These are phyloP conservation scores for Aspidiotus destructor DNA, from an alignment of 2,888 invertebrate genomes.

Conservation along the genomic window DNA sequence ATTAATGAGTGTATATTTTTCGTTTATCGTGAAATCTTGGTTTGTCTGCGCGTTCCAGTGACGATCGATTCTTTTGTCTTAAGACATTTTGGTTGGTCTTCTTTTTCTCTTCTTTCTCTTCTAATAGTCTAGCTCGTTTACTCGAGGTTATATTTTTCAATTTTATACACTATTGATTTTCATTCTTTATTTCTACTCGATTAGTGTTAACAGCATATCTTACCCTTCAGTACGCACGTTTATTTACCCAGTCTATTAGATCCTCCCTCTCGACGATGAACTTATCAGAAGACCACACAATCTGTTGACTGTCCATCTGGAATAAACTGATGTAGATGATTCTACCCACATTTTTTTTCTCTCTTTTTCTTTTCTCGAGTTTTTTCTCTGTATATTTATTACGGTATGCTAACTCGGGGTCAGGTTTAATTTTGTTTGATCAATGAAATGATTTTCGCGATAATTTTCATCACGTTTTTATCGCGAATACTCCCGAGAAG, in stretches of 20 bases:
- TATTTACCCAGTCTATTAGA: conserved; percentile 2
- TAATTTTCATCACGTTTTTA: no score
- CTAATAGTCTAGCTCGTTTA: neutral
- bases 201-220: neutral
- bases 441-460: no score
- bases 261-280: neutral
- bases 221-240: neutral
- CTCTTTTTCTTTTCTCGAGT: no score
- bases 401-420: no score
- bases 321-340: no score
- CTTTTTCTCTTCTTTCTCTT: conserved; percentile 1
- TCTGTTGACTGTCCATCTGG: neutral
- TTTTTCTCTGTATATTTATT: no score
- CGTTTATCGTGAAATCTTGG: neutral
- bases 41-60: neutral
- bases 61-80: no score
- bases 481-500: no score
- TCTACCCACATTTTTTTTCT: no score
- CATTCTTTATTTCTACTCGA: neutral
- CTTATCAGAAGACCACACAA: conserved; percentile 1
- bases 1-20: neutral
- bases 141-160: neutral
- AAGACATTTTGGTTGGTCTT: neutral
- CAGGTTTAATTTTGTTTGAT: no score
- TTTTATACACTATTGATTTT: conserved; percentile 1